Base-by-base conservation (phyloP, 2,113 vertebrate genomes). In the Microcebus tavaratra region DNA sequence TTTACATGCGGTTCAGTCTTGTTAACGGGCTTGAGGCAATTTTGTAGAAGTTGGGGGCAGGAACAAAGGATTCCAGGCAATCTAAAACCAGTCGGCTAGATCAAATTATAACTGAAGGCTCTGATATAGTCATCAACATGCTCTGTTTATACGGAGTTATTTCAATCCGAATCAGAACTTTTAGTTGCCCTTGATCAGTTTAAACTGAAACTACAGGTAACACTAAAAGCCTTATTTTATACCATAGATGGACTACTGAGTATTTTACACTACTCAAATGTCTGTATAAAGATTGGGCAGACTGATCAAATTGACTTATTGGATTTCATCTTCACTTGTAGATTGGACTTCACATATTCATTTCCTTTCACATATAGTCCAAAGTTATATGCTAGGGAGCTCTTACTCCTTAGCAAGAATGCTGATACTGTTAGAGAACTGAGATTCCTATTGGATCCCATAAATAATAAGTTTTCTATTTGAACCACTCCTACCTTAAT, bases 161-260 rank as follows among this genome's bases (percentile, higher is more conserved):
- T 97, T 96, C 68, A 48, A 0, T 94, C 63, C 84, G 68, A 92
- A 72, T 91, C 63, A 92, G 55, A 93, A 68, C 59, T 83, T 95
- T 90, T n/a, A 88, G 23, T 84, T 93, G 65, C 50, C n/a, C 6
- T 81, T 88, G 84, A 80, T 57, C 42, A 84, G 10, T 70, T 96
- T 65, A 87, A 83, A 84, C 23, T 95, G 92, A 96, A 96, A 86
- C 88, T 89, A 67, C 21, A 80, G 68, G 25, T 85, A 63, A 88
- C 42, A 67, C 13, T 72, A 57, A 89, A 81, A 59, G 48, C 14
- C n/a, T 34, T 68, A 29, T 70, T 92, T 97, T 90, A 12, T 65
- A 78, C 55, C 36, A 31, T 29, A 48, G 76, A 25, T 67, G 39
- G 50, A 70, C 18, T 25, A 27, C 59, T 78, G 67, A 95, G 23